Conservation (phyloP, 1,140 invertebrate species). For the Drosophila kurseongensis region DNA sequence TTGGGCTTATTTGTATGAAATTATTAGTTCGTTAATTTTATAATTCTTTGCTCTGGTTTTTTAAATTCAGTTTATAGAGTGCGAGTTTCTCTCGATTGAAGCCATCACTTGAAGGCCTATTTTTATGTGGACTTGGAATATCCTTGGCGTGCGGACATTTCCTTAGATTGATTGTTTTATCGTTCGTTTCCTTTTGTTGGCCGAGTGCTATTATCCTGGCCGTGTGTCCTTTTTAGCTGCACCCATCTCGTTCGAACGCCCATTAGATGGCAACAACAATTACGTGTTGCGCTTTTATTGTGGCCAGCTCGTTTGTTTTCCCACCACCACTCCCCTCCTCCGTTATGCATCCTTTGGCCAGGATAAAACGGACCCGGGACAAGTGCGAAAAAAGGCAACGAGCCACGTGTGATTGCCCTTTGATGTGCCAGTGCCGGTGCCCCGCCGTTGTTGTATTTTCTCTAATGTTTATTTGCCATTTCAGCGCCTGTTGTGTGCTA, state of each 20-base stretch:
- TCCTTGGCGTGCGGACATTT: too few species aligned
- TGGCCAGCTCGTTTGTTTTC: conserved; percentile 16
- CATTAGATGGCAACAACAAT: conserved; percentile 56
- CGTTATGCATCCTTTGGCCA: conserved; percentile 38
- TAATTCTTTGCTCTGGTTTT: too few species aligned
- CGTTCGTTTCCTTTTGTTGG: conserved; percentile 1
- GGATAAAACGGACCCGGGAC: background rate
- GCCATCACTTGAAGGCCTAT: background rate
- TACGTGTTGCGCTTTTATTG: conserved; percentile 79
- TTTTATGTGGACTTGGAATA: background rate
- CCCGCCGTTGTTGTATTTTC: conserved; percentile 47
- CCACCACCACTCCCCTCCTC: background rate
- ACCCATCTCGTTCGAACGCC: background rate
- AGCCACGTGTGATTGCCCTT: conserved; percentile 55
- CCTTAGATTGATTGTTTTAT: conserved; percentile 25
- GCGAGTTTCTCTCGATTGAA: too few species aligned
- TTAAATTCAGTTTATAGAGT: too few species aligned
- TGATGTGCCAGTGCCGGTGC: conserved; percentile 53
- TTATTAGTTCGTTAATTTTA: too few species aligned
- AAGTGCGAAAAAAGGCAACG: conserved; percentile 47
- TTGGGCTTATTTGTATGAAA: too few species aligned
- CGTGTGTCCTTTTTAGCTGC: conserved; percentile 7
- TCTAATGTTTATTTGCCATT: conserved; percentile 78
- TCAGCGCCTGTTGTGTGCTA: conserved; percentile 7
- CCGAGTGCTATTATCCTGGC: conserved; percentile 4